Base-by-base conservation (phyloP, 2,888 invertebrate species). In the Trachelus stipa region DNA sequence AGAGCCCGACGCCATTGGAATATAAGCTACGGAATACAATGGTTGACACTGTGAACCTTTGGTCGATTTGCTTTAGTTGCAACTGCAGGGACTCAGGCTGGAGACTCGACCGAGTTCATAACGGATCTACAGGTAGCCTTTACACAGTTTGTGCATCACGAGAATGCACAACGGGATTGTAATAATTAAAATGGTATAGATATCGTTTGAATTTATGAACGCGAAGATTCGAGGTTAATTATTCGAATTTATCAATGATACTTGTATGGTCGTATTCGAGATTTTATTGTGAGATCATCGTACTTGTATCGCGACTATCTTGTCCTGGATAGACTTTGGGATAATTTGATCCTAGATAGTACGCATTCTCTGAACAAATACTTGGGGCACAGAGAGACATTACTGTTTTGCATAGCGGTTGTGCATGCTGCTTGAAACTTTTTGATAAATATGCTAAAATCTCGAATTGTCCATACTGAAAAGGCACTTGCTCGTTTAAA, bases 381-480 rank as follows among this genome's bases (percentile, higher is more conserved):
- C 56, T 56, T 23, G 56, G 56, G 23, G 56, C 56, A 23, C 23
- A 15, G 56, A 56, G 56, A 40, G 23, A 2, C 56, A 23, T 56
- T 56, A 56, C 56, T 56, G 56, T 23, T 56, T 56, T 56, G 56
- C 56, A 56, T 56, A 56, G 56, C 78, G 78, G 37, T 77, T 78
- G 79, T 75, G 79, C 80, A 68, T 69, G 77, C 73, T 73, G 76
- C 77, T 76, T 34, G 78, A 35, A 81, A 79, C 69, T 83, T 84
- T 83, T 81, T 83, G 84, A 84, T 84, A 83, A 84, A 83, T 80
- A 76, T 77, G 40, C 79, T 80, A 77, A 84, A 84, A 83, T 84
- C 81, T 80, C 75, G 75, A 75, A 9, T 9, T 23, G 56, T 56
- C 23, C 23, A 2, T 56, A 23, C 56, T 9, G 9, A 56, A 56